phyloP scores from a whole-genome alignment of 2,888 invertebrate genomes.

The Ditula angustiorana region DNA sequence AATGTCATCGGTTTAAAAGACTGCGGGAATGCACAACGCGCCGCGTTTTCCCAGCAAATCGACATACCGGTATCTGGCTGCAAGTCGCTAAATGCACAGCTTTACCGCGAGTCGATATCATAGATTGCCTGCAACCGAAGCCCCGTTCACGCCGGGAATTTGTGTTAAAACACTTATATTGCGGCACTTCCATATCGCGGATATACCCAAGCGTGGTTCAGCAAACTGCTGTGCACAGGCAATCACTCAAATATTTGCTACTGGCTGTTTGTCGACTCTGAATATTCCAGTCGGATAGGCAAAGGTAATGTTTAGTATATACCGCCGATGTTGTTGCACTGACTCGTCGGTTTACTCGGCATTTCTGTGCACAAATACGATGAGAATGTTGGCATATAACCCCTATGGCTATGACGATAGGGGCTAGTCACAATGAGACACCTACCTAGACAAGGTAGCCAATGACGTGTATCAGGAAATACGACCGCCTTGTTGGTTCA shows the following conservation, averaged over 20 bases:
- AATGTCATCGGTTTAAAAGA: background rate
- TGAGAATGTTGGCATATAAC: slow-evolving; percentile 38
- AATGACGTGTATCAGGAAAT: slow-evolving; percentile 4
- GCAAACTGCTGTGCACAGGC: slow-evolving; percentile 55
- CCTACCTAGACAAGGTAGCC: background rate
- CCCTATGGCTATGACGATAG: slow-evolving; percentile 9
- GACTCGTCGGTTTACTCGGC: slow-evolving; percentile 46
- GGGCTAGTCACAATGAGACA: background rate
- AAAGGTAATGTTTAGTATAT: slow-evolving; percentile 64
- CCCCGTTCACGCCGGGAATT: slow-evolving; percentile 17
- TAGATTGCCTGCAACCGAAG: slow-evolving; percentile 40
- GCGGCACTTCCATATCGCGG: slow-evolving; percentile 38
- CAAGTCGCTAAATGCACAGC: slow-evolving; percentile 21
- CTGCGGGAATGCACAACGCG: background rate
- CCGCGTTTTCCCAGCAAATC: background rate
- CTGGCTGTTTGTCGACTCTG: slow-evolving; percentile 54
- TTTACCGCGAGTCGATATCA: slow-evolving; percentile 40
- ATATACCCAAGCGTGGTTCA: slow-evolving; percentile 43
- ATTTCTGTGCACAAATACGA: slow-evolving; percentile 48
- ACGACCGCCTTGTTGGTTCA: background rate
- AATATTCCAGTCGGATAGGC: slow-evolving; percentile 55
- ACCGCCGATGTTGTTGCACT: slow-evolving; percentile 42
- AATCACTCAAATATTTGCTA: slow-evolving; percentile 72
- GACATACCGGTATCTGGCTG: background rate
- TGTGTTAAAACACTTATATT: slow-evolving; percentile 37